Percentiles rank a stretch among this genome's conserved stretches.
These are phyloP conservation scores for Dryas iulia DNA, from an alignment of 1,140 invertebrate genomes.

Conservation along the genomic window DNA sequence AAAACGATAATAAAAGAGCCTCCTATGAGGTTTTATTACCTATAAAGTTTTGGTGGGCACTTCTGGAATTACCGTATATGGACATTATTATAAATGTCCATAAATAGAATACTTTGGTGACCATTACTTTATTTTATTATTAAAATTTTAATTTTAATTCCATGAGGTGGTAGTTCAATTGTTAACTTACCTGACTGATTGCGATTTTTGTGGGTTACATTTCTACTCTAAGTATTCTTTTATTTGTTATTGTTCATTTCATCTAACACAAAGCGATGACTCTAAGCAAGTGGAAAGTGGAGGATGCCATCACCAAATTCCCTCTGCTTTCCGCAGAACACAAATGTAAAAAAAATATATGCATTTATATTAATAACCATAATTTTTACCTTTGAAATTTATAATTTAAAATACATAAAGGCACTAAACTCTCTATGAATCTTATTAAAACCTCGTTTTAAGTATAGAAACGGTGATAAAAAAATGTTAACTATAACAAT, in stretches of 20 bases:
- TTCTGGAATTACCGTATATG: conserved; percentile 9
- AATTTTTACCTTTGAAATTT: too few relatives aligned
- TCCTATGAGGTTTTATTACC: conserved; percentile 9
- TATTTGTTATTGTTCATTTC: too few relatives aligned
- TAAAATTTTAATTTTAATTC: background rate
- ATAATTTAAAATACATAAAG: too few relatives aligned
- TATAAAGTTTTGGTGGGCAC: conserved; percentile 5
- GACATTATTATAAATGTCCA: background rate
- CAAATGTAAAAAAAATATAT: too few relatives aligned
- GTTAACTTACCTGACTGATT: background rate
- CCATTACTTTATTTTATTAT: background rate
- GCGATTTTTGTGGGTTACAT: background rate
- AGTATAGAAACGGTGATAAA: too few relatives aligned
- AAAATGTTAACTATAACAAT: background rate
- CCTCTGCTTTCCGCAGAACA: too few relatives aligned
- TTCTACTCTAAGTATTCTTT: background rate
- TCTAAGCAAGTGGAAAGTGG: background rate
- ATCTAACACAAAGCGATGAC: background rate
- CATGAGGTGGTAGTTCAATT: background rate
- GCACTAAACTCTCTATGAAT: too few relatives aligned
- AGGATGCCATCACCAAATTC: background rate
- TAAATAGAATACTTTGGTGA: background rate
- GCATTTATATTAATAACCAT: too few relatives aligned
- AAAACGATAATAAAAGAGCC: conserved; percentile 10
- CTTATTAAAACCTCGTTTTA: too few relatives aligned